Percentiles rank a stretch among this genome's conserved stretches.
phyloP scores from a whole-genome alignment of 2,797 vertebrate species.

The Melanotaenia pygmaea region DNA sequence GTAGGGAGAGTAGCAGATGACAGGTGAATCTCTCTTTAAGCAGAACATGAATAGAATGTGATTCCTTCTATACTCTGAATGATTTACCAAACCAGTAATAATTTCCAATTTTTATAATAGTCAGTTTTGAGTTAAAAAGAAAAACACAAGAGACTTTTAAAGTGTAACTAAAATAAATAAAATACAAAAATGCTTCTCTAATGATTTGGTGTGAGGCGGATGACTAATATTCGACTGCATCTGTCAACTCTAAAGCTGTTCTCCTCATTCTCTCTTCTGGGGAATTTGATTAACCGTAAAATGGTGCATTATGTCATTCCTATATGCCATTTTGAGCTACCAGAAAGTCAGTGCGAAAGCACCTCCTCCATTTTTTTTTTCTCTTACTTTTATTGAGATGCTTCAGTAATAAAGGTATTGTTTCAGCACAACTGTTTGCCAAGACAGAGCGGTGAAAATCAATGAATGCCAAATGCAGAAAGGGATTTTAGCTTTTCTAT shows the following conservation, averaged over 20 bases:
- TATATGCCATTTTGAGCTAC: conserved; percentile 77
- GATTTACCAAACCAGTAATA: conserved; percentile 33
- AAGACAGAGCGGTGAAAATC: conserved; percentile 60
- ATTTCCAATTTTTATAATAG: conserved; percentile 9
- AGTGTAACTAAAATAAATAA: conserved; percentile 34
- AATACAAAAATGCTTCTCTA: conserved; percentile 45
- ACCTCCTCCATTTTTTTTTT: neutral
- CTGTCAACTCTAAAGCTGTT: conserved; percentile 69
- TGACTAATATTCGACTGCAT: conserved; percentile 66
- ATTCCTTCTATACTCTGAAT: conserved; percentile 41
- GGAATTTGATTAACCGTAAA: conserved; percentile 86
- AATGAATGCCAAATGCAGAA: conserved; percentile 60
- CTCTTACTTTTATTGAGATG: conserved; percentile 70
- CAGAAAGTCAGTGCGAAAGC: conserved; percentile 78
- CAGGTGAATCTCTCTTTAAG: conserved; percentile 71
- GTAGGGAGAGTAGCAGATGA: conserved; percentile 70
- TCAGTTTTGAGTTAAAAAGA: neutral
- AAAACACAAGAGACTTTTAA: conserved; percentile 27
- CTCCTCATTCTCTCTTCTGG: conserved; percentile 72
- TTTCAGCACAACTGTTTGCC: conserved; percentile 81
- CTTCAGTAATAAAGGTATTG: conserved; percentile 79
- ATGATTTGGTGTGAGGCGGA: conserved; percentile 60
- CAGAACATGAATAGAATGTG: conserved; percentile 57
- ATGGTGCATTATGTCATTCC: conserved; percentile 82
- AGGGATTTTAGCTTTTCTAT: conserved; percentile 17